Evolutionary conservation across 2,888 invertebrate species (phyloP).

Genomic region (Drosophila mimetica): DNA sequence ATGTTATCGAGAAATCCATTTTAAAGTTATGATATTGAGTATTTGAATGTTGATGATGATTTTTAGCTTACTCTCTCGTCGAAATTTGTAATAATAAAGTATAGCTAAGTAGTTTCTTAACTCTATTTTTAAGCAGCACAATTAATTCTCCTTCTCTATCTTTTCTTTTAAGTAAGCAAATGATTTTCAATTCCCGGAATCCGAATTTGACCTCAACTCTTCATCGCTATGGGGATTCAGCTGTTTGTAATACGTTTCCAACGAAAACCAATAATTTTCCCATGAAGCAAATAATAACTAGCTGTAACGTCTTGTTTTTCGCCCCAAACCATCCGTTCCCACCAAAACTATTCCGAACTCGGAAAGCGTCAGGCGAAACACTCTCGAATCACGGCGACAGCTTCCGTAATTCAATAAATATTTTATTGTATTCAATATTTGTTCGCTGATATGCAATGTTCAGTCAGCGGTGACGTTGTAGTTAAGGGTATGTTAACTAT

Average conservation of each 20-base stretch:
- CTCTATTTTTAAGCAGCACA: background rate
- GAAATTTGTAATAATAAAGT: too few species aligned
- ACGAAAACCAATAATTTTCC: slow-evolving; percentile 29
- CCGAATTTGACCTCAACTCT: background rate
- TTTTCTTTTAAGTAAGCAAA: slow-evolving; percentile 63
- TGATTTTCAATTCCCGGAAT: background rate
- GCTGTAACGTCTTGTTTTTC: slow-evolving; percentile 28
- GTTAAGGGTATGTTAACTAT: slow-evolving; percentile 13
- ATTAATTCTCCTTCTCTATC: slow-evolving; percentile 1
- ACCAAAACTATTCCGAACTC: slow-evolving; percentile 25
- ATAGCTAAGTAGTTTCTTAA: too few species aligned
- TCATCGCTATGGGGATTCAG: background rate
- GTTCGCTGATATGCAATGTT: slow-evolving; percentile 36
- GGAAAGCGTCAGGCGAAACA: slow-evolving; percentile 31
- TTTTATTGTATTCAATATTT: slow-evolving; percentile 57
- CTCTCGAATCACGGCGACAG: slow-evolving; percentile 63
- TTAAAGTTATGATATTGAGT: too few species aligned
- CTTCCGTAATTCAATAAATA: slow-evolving; percentile 74
- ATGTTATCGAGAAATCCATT: too few species aligned
- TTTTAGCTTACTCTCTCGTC: too few species aligned
- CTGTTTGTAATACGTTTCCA: slow-evolving; percentile 18
- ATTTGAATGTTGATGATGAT: too few species aligned
- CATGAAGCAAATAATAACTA: slow-evolving; percentile 18
- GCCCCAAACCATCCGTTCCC: slow-evolving; percentile 12
- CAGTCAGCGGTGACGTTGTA: slow-evolving; percentile 3